phyloP scores from a whole-genome alignment of 2,888 invertebrate species.

The Heliconius erato region DNA sequence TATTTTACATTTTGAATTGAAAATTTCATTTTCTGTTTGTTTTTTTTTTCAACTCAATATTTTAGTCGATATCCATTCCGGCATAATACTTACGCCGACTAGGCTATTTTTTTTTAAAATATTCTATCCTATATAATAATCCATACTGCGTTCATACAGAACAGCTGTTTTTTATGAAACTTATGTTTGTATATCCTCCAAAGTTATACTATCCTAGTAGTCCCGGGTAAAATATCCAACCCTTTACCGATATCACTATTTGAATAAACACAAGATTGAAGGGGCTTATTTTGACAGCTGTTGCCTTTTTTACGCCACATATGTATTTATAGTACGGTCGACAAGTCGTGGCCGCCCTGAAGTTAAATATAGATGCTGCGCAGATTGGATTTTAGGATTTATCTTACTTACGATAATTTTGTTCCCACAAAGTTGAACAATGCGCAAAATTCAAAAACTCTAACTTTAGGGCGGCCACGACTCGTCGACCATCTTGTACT shows the following conservation, averaged over 20 bases:
- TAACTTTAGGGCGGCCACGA: background rate
- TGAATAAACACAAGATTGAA: background rate
- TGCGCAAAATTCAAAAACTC: background rate
- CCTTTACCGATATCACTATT: slow-evolving; percentile 15
- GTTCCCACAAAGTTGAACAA: background rate
- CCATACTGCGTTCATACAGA: background rate
- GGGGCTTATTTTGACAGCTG: slow-evolving; percentile 23
- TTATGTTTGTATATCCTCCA: background rate
- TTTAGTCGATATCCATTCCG: no score
- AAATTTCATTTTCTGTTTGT: no score
- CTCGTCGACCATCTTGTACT: background rate
- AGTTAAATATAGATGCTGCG: background rate
- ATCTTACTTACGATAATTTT: background rate
- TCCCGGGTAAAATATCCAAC: slow-evolving; percentile 6
- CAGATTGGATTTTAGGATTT: background rate
- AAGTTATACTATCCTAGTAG: slow-evolving; percentile 12
- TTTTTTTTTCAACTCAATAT: no score
- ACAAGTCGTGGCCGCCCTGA: background rate
- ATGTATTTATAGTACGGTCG: background rate
- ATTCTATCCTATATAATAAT: background rate
- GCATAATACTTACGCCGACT: no score
- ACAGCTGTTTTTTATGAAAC: background rate
- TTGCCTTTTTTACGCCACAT: background rate
- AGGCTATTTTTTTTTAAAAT: no score
- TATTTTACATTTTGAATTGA: no score